phyloP scores from a whole-genome alignment of 35 echinoderm and acorn worm genomes.

The Apostichopus parvimensis region DNA sequence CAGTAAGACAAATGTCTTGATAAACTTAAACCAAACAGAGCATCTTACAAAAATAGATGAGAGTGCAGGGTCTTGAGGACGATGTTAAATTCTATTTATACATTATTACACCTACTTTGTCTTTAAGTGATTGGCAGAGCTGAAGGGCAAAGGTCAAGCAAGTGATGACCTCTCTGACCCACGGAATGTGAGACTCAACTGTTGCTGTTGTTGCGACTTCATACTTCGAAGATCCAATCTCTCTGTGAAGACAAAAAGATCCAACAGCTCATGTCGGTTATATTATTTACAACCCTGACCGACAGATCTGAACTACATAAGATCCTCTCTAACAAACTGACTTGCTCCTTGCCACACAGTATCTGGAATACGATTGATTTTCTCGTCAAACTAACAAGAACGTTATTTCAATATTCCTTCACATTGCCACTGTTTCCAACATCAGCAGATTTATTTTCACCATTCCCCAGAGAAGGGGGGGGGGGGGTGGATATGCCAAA shows the following conservation, averaged over 20 bases:
- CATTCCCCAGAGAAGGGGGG: neutral
- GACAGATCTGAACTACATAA: too few relatives aligned
- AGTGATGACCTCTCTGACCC: constrained; percentile 55
- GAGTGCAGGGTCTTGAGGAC: neutral
- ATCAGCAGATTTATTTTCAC: neutral
- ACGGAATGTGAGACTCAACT: constrained; percentile 52
- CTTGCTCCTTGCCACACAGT: too few relatives aligned
- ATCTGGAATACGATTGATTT: neutral
- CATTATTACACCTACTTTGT: constrained; percentile 44
- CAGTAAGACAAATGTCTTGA: too few relatives aligned
- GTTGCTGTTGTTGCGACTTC: constrained; percentile 5
- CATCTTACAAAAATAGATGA: too few relatives aligned
- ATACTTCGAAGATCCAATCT: constrained; percentile 43
- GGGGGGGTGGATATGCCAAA: too few relatives aligned
- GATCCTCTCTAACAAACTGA: too few relatives aligned
- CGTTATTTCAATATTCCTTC: neutral
- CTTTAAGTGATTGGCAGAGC: constrained; percentile 63
- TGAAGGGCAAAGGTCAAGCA: constrained; percentile 65
- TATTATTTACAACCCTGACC: too few relatives aligned
- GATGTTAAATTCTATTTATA: neutral
- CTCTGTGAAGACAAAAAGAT: constrained; percentile 7
- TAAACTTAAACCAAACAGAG: too few relatives aligned
- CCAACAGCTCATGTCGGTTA: too few relatives aligned
- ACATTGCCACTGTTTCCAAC: neutral
- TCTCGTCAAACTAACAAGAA: neutral